Evolutionary conservation across 2,113 vertebrate genomes (phyloP).

Genomic region (Phylloscopus whistleri): DNA sequence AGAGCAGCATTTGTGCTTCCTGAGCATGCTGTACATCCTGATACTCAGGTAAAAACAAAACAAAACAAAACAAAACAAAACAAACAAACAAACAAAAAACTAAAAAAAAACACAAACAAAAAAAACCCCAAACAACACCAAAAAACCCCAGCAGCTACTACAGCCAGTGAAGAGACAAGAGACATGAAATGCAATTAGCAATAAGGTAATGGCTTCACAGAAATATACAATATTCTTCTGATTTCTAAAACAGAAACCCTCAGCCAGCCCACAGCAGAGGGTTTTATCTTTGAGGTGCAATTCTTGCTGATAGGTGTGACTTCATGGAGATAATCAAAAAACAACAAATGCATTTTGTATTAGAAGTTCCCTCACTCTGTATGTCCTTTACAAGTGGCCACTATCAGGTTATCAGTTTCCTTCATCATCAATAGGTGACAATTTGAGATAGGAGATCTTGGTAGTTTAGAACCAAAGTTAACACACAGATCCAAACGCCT

Average conservation of each 20-base stretch:
- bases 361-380: background rate
- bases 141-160: background rate
- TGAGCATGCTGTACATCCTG: background rate
- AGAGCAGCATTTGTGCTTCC: background rate
- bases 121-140: too few relatives aligned
- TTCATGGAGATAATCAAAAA: background rate
- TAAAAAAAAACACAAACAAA: too few relatives aligned
- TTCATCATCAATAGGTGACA: background rate
- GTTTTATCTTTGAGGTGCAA: background rate
- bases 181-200: background rate
- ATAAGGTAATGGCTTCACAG: background rate
- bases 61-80: background rate
- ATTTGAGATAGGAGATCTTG: background rate
- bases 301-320: background rate
- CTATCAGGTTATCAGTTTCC: background rate
- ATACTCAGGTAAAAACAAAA: background rate
- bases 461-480: background rate
- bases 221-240: background rate
- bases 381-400: background rate
- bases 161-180: background rate
- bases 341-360: background rate
- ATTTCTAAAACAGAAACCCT: background rate
- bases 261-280: background rate
- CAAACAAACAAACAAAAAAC: too few relatives aligned
- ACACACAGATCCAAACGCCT: background rate